Base-by-base conservation (phyloP, 2,113 vertebrate species). In the Hydrochoerus hydrochaeris region DNA sequence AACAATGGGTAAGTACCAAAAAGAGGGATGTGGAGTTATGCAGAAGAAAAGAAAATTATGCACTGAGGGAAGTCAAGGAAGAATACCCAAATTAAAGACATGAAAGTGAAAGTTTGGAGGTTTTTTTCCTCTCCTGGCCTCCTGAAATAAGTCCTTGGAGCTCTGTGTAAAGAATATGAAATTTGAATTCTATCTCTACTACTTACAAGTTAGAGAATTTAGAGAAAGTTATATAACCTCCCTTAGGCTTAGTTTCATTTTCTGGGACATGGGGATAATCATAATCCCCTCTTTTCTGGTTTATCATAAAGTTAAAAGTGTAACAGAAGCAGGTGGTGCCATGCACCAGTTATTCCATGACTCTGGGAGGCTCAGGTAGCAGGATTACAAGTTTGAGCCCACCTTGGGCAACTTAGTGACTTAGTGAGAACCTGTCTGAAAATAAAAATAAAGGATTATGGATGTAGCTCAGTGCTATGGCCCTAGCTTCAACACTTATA, bases 271-370 rank as follows among this genome's bases (percentile, higher is more conserved):
- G 41, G 17, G 20, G 73, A 73, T 63, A 65, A 90, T 52, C 86
- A 86, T 69, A 58, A 93, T 69, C 17, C 20, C 28, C 2, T 41
- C 20, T 85, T 82, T 28, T n/a, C 3, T 73, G 32, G 22, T 54
- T 95, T 91, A 62, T 30, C 71, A n/a, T 44, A 67, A 94, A 41
- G n/a, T 62, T 44, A 38, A 44, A 94, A 75, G 32, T 87, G 52
- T 63, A 73, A 73, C 77, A 67, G 17, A 89, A 85, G 69, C 10
- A 41, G 69, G 69, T 73, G 20, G 69, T 41, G 20, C 69, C 20
- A 24, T 38, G 38, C 38, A 73, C 20, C 69, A 41, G 9, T 73
- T 41, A 73, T 73, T 9, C 16, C 69, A 41, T 73, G 38, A 41
- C 19, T 41, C 69, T 73, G 38, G 20, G 35, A 71, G 17, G 67